phyloP scores from a whole-genome alignment of 35 echinoderm and acorn worm species.

The Heliocidaris tuberculata region DNA sequence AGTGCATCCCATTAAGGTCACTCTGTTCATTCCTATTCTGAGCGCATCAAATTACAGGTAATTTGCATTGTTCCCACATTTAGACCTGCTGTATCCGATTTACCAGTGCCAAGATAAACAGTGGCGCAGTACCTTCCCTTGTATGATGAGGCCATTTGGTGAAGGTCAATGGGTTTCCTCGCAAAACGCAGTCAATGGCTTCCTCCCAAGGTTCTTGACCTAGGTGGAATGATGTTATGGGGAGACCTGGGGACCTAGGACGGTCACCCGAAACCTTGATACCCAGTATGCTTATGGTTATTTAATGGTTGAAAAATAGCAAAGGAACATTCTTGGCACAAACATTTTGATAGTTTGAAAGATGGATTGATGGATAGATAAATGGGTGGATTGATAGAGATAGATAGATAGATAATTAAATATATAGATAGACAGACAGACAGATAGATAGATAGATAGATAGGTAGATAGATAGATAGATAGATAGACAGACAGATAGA shows the following conservation, averaged over 20 bases:
- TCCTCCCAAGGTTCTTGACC: background rate
- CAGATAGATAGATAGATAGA: too few species aligned
- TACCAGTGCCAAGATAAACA: background rate
- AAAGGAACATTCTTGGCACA: too few species aligned
- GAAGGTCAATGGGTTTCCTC: slow-evolving; percentile 19
- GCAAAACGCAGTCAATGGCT: background rate
- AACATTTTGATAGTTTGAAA: too few species aligned
- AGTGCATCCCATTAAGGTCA: background rate
- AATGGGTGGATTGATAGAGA: too few species aligned
- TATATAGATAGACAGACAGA: too few species aligned
- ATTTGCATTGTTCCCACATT: slow-evolving; percentile 5
- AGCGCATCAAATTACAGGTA: background rate
- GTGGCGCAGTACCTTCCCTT: background rate
- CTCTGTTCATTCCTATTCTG: background rate
- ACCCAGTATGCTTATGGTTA: too few species aligned
- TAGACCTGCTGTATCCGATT: background rate
- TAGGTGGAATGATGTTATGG: background rate
- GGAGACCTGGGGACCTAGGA: background rate
- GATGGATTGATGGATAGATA: too few species aligned
- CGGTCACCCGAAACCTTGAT: background rate
- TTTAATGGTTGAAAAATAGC: too few species aligned
- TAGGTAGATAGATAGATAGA: too few species aligned
- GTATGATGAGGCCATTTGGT: background rate
- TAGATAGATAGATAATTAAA: too few species aligned
- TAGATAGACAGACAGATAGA: too few species aligned